Conservation (phyloP, 1,140 invertebrate genomes). For the Physella acuta region DNA sequence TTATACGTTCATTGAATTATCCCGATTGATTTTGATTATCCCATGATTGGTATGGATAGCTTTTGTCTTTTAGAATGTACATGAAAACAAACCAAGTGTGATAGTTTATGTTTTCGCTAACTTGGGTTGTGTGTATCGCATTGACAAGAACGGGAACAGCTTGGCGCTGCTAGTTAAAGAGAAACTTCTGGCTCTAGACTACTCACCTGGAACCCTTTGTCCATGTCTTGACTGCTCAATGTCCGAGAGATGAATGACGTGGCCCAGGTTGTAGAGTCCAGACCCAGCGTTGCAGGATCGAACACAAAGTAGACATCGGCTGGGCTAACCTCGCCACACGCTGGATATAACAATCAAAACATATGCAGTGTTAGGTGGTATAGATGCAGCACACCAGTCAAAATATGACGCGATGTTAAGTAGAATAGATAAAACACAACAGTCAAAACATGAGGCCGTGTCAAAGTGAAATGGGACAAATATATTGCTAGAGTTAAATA, state of each 20-base stretch:
- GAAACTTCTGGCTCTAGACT: no score
- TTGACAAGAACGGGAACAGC: neutral
- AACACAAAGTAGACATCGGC: slow-evolving; percentile 29
- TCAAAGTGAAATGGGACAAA: no score
- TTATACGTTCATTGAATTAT: no score
- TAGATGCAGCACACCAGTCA: no score
- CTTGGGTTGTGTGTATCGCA: neutral
- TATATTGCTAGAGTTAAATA: no score
- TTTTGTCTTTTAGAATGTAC: neutral
- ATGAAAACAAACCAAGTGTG: neutral
- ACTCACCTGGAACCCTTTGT: slow-evolving; percentile 19
- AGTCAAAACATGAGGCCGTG: no score
- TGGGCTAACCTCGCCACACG: slow-evolving; percentile 15
- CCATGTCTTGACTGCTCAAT: slow-evolving; percentile 22
- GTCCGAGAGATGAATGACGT: slow-evolving; percentile 28
- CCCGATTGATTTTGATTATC: neutral
- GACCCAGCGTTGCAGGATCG: slow-evolving; percentile 21
- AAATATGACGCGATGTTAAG: no score
- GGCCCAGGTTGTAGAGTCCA: slow-evolving; percentile 24
- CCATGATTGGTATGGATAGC: neutral
- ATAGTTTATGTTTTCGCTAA: neutral
- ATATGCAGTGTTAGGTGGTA: no score
- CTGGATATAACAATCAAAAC: no score
- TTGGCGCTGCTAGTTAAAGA: no score
- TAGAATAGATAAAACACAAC: no score